A percentile compares a stretch with the other conserved stretches of the same genome.
Evolutionary conservation across 1,140 invertebrate genomes (phyloP).

Genomic region (Aphaenogaster floridana): DNA sequence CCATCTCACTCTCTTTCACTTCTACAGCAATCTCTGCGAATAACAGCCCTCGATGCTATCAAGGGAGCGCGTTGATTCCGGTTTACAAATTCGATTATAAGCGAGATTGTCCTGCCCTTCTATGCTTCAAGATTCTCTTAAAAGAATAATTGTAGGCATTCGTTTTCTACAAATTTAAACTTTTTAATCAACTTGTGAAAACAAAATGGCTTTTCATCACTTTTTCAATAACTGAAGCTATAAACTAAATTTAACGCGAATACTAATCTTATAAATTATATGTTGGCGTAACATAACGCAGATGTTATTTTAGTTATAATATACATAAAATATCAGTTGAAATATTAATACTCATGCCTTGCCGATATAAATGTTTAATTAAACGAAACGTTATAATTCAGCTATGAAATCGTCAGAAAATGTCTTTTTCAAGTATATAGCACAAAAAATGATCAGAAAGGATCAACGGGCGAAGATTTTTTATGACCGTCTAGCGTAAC

Average conservation of each 20-base stretch:
- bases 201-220: not conserved
- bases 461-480: slow-evolving; percentile 49
- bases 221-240: not conserved
- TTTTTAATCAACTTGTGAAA: not conserved
- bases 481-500: slow-evolving; percentile 53
- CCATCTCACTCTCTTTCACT: slow-evolving; percentile 44
- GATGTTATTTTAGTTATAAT: not conserved
- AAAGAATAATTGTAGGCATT: slow-evolving; percentile 22
- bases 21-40: slow-evolving; percentile 30
- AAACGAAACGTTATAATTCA: not conserved
- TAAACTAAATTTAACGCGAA: not conserved
- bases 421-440: slow-evolving; percentile 7
- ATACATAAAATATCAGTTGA: slow-evolving; percentile 5
- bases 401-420: slow-evolving; percentile 9
- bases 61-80: slow-evolving; percentile 56
- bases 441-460: slow-evolving; percentile 19
- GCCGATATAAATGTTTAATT: slow-evolving; percentile 8
- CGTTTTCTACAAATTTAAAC: not conserved
- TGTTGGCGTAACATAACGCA: not conserved
- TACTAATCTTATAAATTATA: not conserved
- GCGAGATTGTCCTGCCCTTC: slow-evolving; percentile 47
- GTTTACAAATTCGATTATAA: slow-evolving; percentile 69
- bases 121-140: not conserved
- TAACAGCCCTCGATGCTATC: slow-evolving; percentile 47
- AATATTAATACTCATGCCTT: not conserved